These are phyloP conservation scores for Diceros bicornis DNA, from an alignment of 2,797 vertebrate species.

Conservation along the genomic window DNA sequence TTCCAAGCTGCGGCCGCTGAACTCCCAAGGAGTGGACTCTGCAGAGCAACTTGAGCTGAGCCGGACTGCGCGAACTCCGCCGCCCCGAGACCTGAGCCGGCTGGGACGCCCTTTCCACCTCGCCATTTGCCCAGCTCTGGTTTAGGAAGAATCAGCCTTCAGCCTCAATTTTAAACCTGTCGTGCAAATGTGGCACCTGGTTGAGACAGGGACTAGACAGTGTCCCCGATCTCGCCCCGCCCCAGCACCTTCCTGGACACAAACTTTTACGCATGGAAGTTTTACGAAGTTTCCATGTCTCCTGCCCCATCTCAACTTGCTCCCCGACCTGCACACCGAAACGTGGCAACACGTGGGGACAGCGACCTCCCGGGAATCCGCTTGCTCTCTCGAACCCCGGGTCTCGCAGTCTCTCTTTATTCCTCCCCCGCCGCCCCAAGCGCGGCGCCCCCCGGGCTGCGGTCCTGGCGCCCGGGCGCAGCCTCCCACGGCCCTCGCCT, in stretches of 20 bases:
- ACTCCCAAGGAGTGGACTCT: background rate
- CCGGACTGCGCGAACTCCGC: background rate
- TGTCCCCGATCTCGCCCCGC: background rate
- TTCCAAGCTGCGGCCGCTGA: background rate
- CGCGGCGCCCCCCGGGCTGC: background rate
- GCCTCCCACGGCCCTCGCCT: background rate
- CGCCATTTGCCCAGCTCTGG: background rate
- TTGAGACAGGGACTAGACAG: background rate
- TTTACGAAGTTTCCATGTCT: slow-evolving; percentile 19
- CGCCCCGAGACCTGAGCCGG: rapidly evolving
- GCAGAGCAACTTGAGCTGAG: background rate
- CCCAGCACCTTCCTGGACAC: background rate
- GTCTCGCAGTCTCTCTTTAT: background rate
- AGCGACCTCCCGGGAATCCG: too few species aligned
- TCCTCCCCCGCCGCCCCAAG: background rate
- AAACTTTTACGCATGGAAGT: slow-evolving; percentile 24
- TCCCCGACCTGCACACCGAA: background rate
- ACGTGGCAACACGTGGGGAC: background rate
- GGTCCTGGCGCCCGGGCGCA: too few species aligned
- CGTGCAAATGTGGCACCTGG: rapidly evolving
- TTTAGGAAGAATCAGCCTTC: background rate
- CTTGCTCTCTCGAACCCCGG: background rate
- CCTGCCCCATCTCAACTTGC: background rate
- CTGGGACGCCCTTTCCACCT: rapidly evolving
- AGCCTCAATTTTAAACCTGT: background rate